These are phyloP conservation scores for Chrysolina oricalcia DNA, from an alignment of 2,888 invertebrate genomes.

Conservation along the genomic window DNA sequence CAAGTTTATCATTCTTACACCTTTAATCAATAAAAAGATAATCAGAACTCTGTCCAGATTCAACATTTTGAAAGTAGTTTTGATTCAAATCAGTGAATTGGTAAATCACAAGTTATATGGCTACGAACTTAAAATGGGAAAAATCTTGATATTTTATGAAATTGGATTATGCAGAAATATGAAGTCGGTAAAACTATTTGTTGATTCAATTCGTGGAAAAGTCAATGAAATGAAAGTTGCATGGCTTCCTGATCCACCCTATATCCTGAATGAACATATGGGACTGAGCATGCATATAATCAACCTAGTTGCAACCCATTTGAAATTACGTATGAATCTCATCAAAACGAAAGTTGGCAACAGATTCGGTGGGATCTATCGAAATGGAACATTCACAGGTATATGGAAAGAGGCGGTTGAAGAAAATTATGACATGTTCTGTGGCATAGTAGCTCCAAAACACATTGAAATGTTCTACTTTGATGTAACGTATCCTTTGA, in stretches of 20 bases:
- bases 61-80: neutral
- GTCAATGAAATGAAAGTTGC: neutral
- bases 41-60: neutral
- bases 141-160: neutral
- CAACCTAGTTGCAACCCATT: constrained; percentile 3
- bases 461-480: constrained; percentile 1
- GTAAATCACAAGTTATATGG: neutral
- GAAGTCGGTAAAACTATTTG: neutral
- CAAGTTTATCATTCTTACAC: neutral
- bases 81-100: neutral
- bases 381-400: neutral
- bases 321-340: neutral
- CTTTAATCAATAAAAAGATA: neutral
- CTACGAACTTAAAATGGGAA: neutral
- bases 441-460: constrained; percentile 1
- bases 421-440: constrained; percentile 18
- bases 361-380: neutral
- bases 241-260: constrained; percentile 4
- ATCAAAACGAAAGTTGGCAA: neutral
- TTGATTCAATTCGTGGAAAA: neutral
- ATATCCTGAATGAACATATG: constrained; percentile 2
- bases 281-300: neutral
- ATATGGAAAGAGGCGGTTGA: neutral
- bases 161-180: constrained; percentile 3
- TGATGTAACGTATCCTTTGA: constrained; percentile 10